These are phyloP conservation scores for Cosmopolites sordidus DNA, from an alignment of 2,888 invertebrate genomes.

Conservation along the genomic window DNA sequence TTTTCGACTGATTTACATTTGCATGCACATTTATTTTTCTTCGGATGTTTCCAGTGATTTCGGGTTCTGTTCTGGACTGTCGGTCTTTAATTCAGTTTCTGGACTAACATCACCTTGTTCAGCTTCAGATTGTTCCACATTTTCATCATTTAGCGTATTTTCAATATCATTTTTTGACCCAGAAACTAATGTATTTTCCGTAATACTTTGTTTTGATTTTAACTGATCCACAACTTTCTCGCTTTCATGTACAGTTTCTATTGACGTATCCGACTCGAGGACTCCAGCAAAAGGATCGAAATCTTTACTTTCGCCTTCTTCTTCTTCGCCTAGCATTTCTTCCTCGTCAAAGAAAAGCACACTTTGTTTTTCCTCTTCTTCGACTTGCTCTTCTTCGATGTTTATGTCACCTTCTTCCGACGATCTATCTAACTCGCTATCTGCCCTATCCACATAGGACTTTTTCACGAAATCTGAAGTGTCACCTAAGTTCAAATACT, in stretches of 20 bases:
- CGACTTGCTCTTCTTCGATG: conserved; percentile 22
- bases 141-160: too few relatives aligned
- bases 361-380: conserved; percentile 25
- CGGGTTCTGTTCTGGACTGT: too few relatives aligned
- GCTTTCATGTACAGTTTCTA: neutral
- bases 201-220: neutral
- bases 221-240: too few relatives aligned
- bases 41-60: too few relatives aligned
- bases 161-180: too few relatives aligned
- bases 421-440: conserved; percentile 12
- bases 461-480: conserved; percentile 2
- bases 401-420: conserved; percentile 3
- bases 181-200: too few relatives aligned
- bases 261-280: neutral
- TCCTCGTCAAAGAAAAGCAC: conserved; percentile 35
- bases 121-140: too few relatives aligned
- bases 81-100: too few relatives aligned
- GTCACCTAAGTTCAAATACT: conserved; percentile 23
- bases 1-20: too few relatives aligned
- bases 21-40: too few relatives aligned
- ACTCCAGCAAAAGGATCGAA: conserved; percentile 22
- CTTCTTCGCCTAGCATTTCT: conserved; percentile 31
- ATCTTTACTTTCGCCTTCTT: conserved; percentile 23
- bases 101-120: too few relatives aligned
- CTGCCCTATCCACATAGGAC: conserved; percentile 14